A percentile compares a stretch with the other conserved stretches of the same genome.
Evolutionary conservation across 2,797 vertebrate genomes (phyloP).

Genomic region (Cynodonichthys magdalenae): DNA sequence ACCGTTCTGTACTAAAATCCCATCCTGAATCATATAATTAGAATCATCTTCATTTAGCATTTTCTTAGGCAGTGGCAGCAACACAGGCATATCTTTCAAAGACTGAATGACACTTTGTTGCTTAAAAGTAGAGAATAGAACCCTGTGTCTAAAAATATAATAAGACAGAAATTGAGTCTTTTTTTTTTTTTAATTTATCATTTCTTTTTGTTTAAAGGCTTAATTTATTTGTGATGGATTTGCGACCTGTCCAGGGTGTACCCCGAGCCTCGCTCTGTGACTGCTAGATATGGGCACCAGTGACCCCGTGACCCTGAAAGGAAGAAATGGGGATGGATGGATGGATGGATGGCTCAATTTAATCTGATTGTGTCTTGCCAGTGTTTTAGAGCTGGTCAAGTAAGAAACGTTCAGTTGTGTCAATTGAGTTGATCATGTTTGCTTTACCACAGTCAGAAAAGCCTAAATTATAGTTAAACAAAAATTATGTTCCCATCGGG

Average conservation of each 20-base stretch:
- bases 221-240: too few relatives aligned
- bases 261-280: too few relatives aligned
- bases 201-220: too few relatives aligned
- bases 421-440: slow-evolving; percentile 6
- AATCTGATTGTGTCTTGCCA: slow-evolving; percentile 2
- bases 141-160: not conserved
- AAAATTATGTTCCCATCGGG: not conserved
- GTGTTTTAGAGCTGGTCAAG: slow-evolving; percentile 12
- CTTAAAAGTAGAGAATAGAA: slow-evolving; percentile 13
- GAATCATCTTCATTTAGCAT: slow-evolving; percentile 1
- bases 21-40: slow-evolving; percentile 15
- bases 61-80: slow-evolving; percentile 6
- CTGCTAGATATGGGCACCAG: too few relatives aligned
- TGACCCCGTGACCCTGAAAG: too few relatives aligned
- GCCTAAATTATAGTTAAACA: not conserved
- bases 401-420: slow-evolving; percentile 18
- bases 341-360: too few relatives aligned
- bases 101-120: slow-evolving; percentile 43
- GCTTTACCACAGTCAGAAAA: not conserved
- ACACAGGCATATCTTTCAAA: slow-evolving; percentile 13
- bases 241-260: too few relatives aligned
- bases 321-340: too few relatives aligned
- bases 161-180: too few relatives aligned
- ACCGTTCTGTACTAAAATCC: not conserved
- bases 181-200: too few relatives aligned